Base-by-base conservation (phyloP, 2,888 invertebrate genomes). In the Tinea trinotella region DNA sequence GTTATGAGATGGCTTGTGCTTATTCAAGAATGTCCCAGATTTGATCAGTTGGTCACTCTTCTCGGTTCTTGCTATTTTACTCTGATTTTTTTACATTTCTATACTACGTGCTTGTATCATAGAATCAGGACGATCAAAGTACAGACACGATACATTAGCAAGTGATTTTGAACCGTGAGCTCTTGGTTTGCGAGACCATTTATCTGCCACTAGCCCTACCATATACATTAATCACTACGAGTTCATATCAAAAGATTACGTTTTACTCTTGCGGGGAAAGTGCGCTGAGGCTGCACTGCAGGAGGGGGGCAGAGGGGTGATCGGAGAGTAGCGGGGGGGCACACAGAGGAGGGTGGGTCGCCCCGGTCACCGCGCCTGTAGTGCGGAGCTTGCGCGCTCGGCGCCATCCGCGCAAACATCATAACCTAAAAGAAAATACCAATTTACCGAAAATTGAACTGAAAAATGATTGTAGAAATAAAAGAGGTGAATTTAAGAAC, bases 381-480 rank as follows among this genome's bases (percentile, higher is more conserved):
- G 82, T 74, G 81, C 80, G 82, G 80, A 82, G 82, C 76, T 74
- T 71, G 56, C 59, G 65, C 76, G 76, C 76, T 81, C 80, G 76
- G 75, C 77, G 70, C 52, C 52, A 6, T 15, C 30, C 40, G 40
- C 40, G 40, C 30, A 40, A 15, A 15, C 15, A 40, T 4, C 10
- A 17, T 46, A 46, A 46, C 46, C 46, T 46, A 18, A 46, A 46
- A 46, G 7, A 3, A 10, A 2, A 1, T 40, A 40, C 40, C 7
- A 36, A 40, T 40, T n/a, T 3, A 19, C 40, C 46, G 19, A 19
- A 46, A n/a, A 18, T 46, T 19, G 10, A 19, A 46, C 17, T 2
- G 19, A 66, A 76, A 73, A 64, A 84, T 84, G 84, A 83, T 84
- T 74, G 83, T 84, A 74, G 84, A 84, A 71, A 82, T 84, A 61